These are phyloP conservation scores for Sturnus vulgaris DNA, from an alignment of 2,113 vertebrate genomes.

Conservation along the genomic window DNA sequence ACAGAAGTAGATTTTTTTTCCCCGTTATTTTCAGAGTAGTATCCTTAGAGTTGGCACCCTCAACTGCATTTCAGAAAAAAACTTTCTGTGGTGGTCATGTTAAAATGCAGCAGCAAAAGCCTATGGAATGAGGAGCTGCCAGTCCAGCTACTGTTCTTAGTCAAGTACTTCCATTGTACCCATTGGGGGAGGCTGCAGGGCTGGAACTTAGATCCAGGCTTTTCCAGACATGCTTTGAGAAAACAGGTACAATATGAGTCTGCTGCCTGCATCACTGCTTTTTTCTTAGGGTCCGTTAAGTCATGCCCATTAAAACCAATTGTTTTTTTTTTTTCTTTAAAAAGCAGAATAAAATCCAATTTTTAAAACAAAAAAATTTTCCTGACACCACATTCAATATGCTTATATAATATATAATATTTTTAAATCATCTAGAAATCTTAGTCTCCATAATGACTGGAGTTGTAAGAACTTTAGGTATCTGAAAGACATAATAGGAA, in stretches of 20 bases:
- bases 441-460: not conserved
- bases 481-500: not conserved
- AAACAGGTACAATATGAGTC: not conserved
- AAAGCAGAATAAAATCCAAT: not conserved
- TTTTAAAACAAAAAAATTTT: not conserved
- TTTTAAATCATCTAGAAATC: not conserved
- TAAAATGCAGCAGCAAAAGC: not conserved
- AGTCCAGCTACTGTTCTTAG: not conserved
- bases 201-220: not conserved
- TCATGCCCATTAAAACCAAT: not conserved
- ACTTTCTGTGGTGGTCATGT: not conserved
- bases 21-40: conserved; percentile 39
- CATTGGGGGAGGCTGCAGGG: not conserved
- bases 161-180: not conserved
- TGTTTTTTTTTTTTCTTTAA: not conserved
- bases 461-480: not conserved
- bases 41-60: conserved; percentile 35
- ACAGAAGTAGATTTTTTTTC: not conserved
- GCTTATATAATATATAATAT: not conserved
- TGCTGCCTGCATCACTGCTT: not conserved
- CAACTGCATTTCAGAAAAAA: conserved; percentile 7
- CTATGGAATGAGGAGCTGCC: not conserved
- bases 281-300: not conserved
- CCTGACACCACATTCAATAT: not conserved
- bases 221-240: not conserved